phyloP scores from a whole-genome alignment of 2,113 vertebrate species.

The Mystacornis crossleyi region DNA sequence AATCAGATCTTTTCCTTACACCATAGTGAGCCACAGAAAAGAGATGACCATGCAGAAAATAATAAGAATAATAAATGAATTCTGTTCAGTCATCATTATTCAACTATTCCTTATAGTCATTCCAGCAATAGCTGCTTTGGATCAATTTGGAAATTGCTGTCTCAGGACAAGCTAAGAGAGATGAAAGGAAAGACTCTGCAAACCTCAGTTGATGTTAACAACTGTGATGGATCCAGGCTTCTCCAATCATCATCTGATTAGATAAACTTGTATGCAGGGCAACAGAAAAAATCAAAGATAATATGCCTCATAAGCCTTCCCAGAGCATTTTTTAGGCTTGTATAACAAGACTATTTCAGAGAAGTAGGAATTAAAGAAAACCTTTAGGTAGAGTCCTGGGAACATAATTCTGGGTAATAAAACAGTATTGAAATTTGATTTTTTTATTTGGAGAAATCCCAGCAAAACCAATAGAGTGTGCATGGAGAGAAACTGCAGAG shows the following conservation, averaged over 20 bases:
- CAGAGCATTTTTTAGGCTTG: neutral
- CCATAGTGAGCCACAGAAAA: neutral
- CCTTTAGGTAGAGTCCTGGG: neutral
- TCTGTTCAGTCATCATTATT: neutral
- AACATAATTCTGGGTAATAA: neutral
- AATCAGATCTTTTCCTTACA: neutral
- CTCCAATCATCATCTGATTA: neutral
- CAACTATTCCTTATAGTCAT: neutral
- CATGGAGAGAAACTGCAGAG: neutral
- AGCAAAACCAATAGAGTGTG: neutral
- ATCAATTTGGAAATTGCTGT: neutral
- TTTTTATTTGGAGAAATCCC: neutral
- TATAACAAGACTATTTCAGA: neutral
- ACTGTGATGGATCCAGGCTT: neutral
- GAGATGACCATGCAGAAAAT: neutral
- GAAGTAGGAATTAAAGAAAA: neutral
- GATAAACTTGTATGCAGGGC: neutral
- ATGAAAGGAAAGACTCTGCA: neutral
- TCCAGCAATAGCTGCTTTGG: neutral
- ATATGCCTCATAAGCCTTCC: neutral
- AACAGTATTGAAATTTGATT: neutral
- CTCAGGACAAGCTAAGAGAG: neutral
- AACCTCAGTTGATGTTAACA: neutral
- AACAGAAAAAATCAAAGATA: neutral
- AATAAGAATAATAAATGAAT: neutral